Conservation (phyloP, 1,140 invertebrate genomes). For the Matsumurasca onukii region DNA sequence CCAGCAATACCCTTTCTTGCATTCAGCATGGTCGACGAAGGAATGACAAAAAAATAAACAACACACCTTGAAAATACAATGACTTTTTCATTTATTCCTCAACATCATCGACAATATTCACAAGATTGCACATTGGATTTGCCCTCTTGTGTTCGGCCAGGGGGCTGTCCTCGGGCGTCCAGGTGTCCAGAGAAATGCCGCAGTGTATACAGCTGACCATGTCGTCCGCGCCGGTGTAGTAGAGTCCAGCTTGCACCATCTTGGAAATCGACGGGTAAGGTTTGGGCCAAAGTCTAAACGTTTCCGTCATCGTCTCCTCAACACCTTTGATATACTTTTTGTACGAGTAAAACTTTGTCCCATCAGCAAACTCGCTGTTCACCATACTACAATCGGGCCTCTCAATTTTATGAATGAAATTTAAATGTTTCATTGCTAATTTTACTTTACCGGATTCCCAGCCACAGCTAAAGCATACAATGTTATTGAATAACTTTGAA, state of each 20-base stretch:
- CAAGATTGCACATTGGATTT: background rate
- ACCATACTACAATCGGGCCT: background rate
- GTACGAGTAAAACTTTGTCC: too few species aligned
- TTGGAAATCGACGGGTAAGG: too few species aligned
- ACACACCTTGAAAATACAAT: slow-evolving; percentile 3
- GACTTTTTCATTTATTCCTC: background rate
- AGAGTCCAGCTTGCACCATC: too few species aligned
- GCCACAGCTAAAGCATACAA: too few species aligned
- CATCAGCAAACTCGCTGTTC: too few species aligned
- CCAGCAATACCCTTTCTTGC: background rate
- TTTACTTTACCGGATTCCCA: slow-evolving; percentile 6
- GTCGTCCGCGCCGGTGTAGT: too few species aligned
- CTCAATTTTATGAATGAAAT: background rate
- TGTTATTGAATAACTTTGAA: too few species aligned
- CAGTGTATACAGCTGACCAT: too few species aligned
- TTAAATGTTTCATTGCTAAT: slow-evolving; percentile 10
- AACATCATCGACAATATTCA: background rate
- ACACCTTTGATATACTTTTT: slow-evolving; percentile 15
- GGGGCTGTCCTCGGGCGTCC: background rate
- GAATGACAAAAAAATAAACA: slow-evolving; percentile 4
- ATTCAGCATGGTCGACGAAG: background rate
- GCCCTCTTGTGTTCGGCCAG: background rate
- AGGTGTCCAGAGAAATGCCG: slow-evolving; percentile 1
- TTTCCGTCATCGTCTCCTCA: background rate
- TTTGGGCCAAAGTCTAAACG: too few species aligned